Evolutionary conservation across 2,113 vertebrate genomes (phyloP).

Genomic region (Emydocephalus ijimae): DNA sequence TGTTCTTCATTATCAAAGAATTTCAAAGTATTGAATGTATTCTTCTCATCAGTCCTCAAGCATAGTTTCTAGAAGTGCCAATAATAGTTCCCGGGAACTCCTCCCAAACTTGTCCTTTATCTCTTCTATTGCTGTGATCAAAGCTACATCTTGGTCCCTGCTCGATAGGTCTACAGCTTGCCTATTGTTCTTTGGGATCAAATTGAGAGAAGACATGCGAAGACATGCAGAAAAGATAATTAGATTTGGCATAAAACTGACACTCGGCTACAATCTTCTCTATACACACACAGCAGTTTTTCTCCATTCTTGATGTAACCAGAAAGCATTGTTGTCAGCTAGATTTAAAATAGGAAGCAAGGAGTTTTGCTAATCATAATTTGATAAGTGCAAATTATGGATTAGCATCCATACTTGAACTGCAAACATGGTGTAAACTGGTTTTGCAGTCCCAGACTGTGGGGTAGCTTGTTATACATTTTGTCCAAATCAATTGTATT

Average conservation of each 20-base stretch:
- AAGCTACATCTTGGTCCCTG: neutral
- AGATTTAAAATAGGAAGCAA: neutral
- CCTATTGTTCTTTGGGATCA: neutral
- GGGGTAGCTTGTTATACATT: neutral
- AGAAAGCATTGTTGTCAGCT: neutral
- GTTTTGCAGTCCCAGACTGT: too few relatives aligned
- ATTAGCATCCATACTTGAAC: neutral
- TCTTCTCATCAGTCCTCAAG: neutral
- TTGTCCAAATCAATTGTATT: neutral
- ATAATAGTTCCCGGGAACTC: neutral
- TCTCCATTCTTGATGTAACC: neutral
- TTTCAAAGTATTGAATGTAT: neutral
- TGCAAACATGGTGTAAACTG: neutral
- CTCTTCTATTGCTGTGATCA: neutral
- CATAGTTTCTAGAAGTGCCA: neutral
- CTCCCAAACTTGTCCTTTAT: neutral
- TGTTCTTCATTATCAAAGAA: neutral
- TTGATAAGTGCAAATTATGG: neutral
- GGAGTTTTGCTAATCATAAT: neutral
- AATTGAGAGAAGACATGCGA: neutral
- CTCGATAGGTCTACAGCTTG: neutral
- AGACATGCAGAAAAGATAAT: neutral
- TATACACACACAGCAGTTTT: neutral
- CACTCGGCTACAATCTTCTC: neutral
- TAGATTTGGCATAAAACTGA: neutral